phyloP scores from a whole-genome alignment of 2,888 invertebrate genomes.

The Hydroisotoma schaefferi region DNA sequence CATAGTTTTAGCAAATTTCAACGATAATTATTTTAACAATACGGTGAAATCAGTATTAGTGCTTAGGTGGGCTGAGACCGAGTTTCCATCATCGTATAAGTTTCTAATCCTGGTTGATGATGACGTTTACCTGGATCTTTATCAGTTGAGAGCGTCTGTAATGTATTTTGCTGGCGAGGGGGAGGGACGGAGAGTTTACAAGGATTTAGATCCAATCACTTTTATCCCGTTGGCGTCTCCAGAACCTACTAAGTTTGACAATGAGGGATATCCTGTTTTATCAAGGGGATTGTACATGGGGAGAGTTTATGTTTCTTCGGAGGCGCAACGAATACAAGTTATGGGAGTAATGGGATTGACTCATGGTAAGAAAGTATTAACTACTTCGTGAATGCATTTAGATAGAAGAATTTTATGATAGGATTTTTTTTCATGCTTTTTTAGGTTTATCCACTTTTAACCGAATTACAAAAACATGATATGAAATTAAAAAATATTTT shows the following conservation, averaged over 20 bases:
- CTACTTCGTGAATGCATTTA: too few species aligned
- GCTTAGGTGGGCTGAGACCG: slow-evolving; percentile 67
- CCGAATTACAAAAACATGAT: background rate
- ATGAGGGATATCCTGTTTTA: background rate
- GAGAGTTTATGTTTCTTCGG: background rate
- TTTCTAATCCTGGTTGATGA: slow-evolving; percentile 31
- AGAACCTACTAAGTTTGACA: background rate
- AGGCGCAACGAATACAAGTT: too few species aligned
- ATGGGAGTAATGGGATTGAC: too few species aligned
- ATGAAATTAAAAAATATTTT: background rate
- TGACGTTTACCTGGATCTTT: slow-evolving; percentile 23
- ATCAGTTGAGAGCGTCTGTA: slow-evolving; percentile 9
- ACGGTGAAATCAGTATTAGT: slow-evolving; percentile 82
- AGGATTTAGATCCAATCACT: background rate
- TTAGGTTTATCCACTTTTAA: background rate
- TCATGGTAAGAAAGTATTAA: too few species aligned
- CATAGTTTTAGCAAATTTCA: slow-evolving; percentile 71
- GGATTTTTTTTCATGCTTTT: background rate
- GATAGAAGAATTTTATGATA: background rate
- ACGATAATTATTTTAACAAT: slow-evolving; percentile 74
- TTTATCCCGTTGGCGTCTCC: background rate
- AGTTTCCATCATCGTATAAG: slow-evolving; percentile 17
- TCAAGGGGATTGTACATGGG: background rate
- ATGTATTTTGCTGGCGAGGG: too few species aligned
- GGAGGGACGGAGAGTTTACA: background rate